phyloP scores from a whole-genome alignment of 2,113 vertebrate species.

The Marcusenius ussheri region DNA sequence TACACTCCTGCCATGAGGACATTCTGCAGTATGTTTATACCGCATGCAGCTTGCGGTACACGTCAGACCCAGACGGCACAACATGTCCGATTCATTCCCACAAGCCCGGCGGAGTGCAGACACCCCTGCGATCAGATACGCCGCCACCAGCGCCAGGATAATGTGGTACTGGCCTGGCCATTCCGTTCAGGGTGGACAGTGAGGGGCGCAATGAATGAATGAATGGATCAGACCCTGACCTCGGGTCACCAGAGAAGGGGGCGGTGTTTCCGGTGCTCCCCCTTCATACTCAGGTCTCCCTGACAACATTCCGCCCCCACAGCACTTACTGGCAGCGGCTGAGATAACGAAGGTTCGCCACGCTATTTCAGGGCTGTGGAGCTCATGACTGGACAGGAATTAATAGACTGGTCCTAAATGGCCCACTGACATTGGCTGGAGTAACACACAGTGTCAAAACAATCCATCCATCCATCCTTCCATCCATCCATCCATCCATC shows the following conservation, averaged over 20 bases:
- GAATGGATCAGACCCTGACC: not conserved
- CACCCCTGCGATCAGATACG: not conserved
- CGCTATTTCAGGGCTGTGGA: not conserved
- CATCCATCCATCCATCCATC: not conserved
- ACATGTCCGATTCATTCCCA: not conserved
- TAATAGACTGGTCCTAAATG: not conserved
- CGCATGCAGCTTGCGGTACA: not conserved
- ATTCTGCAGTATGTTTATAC: not conserved
- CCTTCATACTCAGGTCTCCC: not conserved
- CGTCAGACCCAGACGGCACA: not conserved
- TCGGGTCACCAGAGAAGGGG: not conserved
- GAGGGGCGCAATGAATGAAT: no score
- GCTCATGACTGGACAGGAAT: not conserved
- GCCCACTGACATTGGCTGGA: not conserved
- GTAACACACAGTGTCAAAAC: not conserved
- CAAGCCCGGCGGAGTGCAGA: not conserved
- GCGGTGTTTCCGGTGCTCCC: not conserved
- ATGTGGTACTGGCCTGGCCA: not conserved
- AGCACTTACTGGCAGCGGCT: not conserved
- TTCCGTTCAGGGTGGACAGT: not conserved
- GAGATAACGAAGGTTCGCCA: not conserved
- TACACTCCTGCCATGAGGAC: not conserved
- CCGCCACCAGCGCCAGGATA: not conserved
- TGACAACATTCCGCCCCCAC: not conserved
- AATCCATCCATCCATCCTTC: not conserved